phyloP scores from a whole-genome alignment of 2,888 invertebrate species.

The Tetranychus piercei region DNA sequence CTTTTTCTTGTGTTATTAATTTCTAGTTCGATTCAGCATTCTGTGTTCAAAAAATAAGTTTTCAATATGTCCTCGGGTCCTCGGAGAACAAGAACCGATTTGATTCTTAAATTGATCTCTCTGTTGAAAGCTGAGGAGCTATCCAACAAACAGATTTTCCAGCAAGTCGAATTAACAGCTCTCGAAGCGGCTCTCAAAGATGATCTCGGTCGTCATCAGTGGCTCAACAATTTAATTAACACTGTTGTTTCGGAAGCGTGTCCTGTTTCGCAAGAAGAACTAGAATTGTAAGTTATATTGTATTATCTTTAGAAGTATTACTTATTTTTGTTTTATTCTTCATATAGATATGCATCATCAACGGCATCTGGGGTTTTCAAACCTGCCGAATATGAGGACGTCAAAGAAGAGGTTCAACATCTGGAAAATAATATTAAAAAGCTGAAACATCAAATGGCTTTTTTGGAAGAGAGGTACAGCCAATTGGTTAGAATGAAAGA shows the following conservation, averaged over 20 bases:
- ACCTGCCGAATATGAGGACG: background rate
- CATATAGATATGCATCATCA: background rate
- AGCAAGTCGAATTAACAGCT: constrained; percentile 10
- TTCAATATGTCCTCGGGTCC: background rate
- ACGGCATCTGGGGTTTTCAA: background rate
- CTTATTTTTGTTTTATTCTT: background rate
- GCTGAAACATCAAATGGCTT: background rate
- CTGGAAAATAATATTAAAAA: background rate
- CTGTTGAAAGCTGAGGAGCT: background rate
- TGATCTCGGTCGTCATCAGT: constrained; percentile 4
- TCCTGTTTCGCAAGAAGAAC: constrained; percentile 4
- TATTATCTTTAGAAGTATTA: background rate
- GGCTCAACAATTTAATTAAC: background rate
- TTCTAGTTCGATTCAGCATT: too few relatives aligned
- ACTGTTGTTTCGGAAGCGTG: background rate
- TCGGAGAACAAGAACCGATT: background rate
- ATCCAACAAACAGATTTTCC: background rate
- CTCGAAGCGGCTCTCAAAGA: constrained; percentile 6
- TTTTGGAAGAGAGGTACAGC: background rate
- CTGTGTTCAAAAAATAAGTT: background rate
- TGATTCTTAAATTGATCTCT: background rate
- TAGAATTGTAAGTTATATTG: background rate
- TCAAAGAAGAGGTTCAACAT: background rate
- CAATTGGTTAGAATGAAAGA: background rate
- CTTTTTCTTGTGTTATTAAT: too few relatives aligned